Evolutionary conservation across 2,888 invertebrate species (phyloP).

Genomic region (Dynastes maya): DNA sequence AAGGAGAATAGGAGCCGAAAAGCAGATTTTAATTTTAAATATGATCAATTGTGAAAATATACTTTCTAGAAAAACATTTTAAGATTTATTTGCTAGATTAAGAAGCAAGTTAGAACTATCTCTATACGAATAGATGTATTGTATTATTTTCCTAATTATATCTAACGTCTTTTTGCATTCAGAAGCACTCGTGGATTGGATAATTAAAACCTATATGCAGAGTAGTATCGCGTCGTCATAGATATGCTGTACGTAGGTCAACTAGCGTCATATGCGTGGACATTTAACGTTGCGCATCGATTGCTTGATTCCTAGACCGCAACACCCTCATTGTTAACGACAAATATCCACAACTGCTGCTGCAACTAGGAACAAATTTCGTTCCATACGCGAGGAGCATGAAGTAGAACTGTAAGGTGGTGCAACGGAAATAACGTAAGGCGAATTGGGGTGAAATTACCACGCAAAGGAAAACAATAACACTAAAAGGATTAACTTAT

Average conservation of each 20-base stretch:
- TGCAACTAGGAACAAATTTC: conserved; percentile 5
- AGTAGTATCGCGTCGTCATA: conserved; percentile 48
- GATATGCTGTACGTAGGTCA: conserved; percentile 51
- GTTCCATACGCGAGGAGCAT: conserved; percentile 3
- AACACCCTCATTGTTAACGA: conserved; percentile 56
- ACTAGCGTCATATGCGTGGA: conserved; percentile 58
- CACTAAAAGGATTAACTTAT: not conserved
- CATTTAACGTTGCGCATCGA: conserved; percentile 60
- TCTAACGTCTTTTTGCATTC: conserved; percentile 21
- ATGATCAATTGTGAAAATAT: too few species aligned
- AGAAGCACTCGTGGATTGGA: conserved; percentile 4
- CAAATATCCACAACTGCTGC: conserved; percentile 41
- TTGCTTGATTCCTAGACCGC: conserved; percentile 58
- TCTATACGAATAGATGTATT: not conserved
- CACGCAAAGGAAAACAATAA: not conserved
- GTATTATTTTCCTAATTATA: not conserved
- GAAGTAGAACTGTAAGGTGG: conserved; percentile 11
- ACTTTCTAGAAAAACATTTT: too few species aligned
- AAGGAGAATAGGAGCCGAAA: too few species aligned
- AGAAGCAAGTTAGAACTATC: not conserved
- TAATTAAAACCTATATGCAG: conserved; percentile 48
- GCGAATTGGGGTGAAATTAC: not conserved
- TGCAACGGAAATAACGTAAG: conserved; percentile 16
- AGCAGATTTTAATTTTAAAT: too few species aligned
- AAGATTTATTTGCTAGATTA: not conserved